Evolutionary conservation across 2,113 vertebrate genomes (phyloP).

Genomic region (Mellivora capensis): DNA sequence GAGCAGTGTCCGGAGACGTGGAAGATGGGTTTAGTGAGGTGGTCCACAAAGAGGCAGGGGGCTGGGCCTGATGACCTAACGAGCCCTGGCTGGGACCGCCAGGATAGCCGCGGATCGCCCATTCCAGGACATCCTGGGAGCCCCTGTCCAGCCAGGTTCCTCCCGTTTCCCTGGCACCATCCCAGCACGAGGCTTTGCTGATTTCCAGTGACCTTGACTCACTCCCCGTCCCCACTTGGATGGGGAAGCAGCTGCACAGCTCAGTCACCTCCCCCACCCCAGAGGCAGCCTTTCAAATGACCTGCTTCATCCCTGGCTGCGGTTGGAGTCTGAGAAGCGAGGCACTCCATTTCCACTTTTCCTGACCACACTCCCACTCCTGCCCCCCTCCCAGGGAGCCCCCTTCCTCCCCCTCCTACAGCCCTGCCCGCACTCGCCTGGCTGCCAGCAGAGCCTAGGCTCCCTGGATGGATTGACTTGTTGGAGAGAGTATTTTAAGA

Average conservation of each 20-base stretch:
- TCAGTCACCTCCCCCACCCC: background rate
- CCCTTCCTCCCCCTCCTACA: background rate
- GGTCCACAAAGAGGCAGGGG: background rate
- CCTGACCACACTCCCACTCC: background rate
- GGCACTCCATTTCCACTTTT: background rate
- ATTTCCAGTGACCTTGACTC: background rate
- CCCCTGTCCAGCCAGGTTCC: background rate
- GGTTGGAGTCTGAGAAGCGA: background rate
- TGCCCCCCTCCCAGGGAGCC: background rate
- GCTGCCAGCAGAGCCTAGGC: background rate
- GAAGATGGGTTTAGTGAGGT: background rate
- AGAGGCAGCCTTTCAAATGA: background rate
- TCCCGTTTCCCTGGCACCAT: background rate
- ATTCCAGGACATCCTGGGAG: rapidly evolving
- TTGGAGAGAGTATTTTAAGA: conserved; percentile 56
- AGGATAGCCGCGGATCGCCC: rapidly evolving
- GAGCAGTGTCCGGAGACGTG: background rate
- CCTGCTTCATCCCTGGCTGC: conserved; percentile 19
- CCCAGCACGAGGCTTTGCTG: background rate
- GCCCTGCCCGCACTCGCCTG: background rate
- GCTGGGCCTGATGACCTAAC: background rate
- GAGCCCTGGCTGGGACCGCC: rapidly evolving
- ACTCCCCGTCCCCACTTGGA: background rate
- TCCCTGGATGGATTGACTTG: conserved; percentile 29
- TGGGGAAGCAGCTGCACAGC: background rate